A percentile compares a stretch with the other conserved stretches of the same genome.
These are phyloP conservation scores for Drosophila biarmipes DNA, from an alignment of 1,140 invertebrate species.

Conservation along the genomic window DNA sequence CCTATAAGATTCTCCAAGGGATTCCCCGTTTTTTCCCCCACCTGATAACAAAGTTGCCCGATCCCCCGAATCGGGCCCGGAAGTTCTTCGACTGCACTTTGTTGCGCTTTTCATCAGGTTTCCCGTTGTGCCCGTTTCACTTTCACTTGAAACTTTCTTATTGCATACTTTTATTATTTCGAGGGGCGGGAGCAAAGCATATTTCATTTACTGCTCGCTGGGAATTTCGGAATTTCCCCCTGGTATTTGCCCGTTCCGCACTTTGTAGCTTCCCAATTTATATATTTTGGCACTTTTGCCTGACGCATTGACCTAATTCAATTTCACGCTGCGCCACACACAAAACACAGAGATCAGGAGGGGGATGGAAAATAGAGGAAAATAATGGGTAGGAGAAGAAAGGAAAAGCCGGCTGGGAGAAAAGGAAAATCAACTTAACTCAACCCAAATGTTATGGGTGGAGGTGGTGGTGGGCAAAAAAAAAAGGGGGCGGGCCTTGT, in stretches of 20 bases:
- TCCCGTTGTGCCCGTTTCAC: conserved; percentile 13
- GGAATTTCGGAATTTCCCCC: conserved; percentile 11
- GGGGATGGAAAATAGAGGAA: conserved; percentile 12
- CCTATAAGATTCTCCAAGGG: not conserved
- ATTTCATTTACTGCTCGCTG: conserved; percentile 60
- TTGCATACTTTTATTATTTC: conserved; percentile 19
- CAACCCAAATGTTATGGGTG: conserved; percentile 49
- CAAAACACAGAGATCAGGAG: conserved; percentile 42
- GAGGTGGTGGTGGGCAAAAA: not conserved
- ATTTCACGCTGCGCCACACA: conserved; percentile 69
- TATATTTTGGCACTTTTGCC: conserved; percentile 65
- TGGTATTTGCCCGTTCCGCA: conserved; percentile 8
- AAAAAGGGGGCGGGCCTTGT: conserved; percentile 8
- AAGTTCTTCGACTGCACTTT: conserved; percentile 19
- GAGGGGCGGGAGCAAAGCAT: conserved; percentile 21
- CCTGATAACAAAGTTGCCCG: conserved; percentile 1
- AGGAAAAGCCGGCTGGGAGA: conserved; percentile 11
- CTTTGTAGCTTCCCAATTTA: conserved; percentile 52
- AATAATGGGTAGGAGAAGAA: conserved; percentile 1
- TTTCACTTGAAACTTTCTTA: conserved; percentile 36
- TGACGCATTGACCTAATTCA: conserved; percentile 76
- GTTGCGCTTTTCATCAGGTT: conserved; percentile 30
- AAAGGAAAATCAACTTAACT: conserved; percentile 69
- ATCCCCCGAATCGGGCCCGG: not conserved
- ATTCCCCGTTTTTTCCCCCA: not conserved